Percentiles rank a stretch among this genome's conserved stretches.
Evolutionary conservation across 53 echinoderm and acorn worm species (phyloP).

Genomic region (Crossaster papposus): DNA sequence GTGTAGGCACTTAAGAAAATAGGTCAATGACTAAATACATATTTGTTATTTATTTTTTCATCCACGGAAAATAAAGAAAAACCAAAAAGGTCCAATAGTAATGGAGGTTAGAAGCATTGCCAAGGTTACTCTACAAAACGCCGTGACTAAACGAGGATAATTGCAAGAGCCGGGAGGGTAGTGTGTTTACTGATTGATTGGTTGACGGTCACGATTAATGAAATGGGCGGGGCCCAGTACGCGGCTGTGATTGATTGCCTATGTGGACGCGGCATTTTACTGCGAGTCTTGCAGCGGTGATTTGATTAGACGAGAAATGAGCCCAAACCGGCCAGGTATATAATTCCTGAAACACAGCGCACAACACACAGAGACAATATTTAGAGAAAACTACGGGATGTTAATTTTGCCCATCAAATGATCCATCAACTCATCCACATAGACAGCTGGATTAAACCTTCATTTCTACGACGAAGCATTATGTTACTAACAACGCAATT

Average conservation of each 20-base stretch:
- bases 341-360: too few species aligned
- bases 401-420: too few species aligned
- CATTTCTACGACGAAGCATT: too few species aligned
- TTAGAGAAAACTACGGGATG: too few species aligned
- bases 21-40: too few species aligned
- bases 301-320: not conserved
- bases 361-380: too few species aligned
- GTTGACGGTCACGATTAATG: conserved; percentile 33
- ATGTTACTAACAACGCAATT: too few species aligned
- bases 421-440: too few species aligned
- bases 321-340: not conserved
- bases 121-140: not conserved
- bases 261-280: not conserved
- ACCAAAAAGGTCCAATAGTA: not conserved
- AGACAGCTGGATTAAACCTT: too few species aligned
- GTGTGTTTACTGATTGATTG: not conserved
- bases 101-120: not conserved
- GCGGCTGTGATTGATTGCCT: conserved; percentile 11
- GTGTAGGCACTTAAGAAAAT: too few species aligned
- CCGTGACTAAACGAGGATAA: conserved; percentile 8
- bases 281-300: not conserved
- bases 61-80: not conserved
- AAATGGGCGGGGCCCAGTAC: conserved; percentile 25
- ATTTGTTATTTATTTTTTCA: not conserved
- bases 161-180: conserved; percentile 26